phyloP scores from a whole-genome alignment of 2,797 vertebrate species.

The Ctenochaetus hawaiiensis region DNA sequence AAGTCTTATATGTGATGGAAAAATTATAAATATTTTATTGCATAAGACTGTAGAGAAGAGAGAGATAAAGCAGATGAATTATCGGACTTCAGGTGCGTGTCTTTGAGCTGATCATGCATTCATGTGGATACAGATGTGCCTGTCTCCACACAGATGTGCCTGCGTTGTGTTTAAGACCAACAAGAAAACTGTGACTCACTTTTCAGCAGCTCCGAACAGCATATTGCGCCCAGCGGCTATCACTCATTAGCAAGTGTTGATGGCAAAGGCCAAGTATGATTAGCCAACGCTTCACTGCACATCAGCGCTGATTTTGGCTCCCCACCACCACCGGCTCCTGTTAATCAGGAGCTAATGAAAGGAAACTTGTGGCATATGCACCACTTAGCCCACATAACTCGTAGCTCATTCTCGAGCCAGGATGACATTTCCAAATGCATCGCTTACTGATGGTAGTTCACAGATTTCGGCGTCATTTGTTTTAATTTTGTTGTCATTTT shows the following conservation, averaged over 20 bases:
- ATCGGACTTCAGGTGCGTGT: neutral
- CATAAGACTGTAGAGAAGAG: neutral
- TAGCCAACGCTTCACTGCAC: constrained; percentile 64
- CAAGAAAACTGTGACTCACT: constrained; percentile 38
- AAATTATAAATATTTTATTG: neutral
- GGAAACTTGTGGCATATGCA: constrained; percentile 61
- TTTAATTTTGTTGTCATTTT: constrained; percentile 12
- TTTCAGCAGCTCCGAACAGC: constrained; percentile 47
- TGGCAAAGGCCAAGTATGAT: constrained; percentile 76
- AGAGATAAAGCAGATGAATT: neutral
- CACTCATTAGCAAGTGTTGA: constrained; percentile 62
- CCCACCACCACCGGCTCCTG: constrained; percentile 45
- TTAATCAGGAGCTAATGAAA: constrained; percentile 73
- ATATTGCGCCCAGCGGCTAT: constrained; percentile 58
- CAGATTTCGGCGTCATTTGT: constrained; percentile 21
- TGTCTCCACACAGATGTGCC: constrained; percentile 29
- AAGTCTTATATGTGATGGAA: neutral
- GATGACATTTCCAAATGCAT: constrained; percentile 13
- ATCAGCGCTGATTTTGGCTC: constrained; percentile 62
- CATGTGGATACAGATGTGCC: neutral
- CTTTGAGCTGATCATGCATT: constrained; percentile 10
- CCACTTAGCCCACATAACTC: constrained; percentile 35
- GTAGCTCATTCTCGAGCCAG: constrained; percentile 14
- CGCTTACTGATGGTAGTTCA: constrained; percentile 9
- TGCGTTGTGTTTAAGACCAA: constrained; percentile 36